phyloP scores from a whole-genome alignment of 2,797 vertebrate genomes.

The Momotus momota region DNA sequence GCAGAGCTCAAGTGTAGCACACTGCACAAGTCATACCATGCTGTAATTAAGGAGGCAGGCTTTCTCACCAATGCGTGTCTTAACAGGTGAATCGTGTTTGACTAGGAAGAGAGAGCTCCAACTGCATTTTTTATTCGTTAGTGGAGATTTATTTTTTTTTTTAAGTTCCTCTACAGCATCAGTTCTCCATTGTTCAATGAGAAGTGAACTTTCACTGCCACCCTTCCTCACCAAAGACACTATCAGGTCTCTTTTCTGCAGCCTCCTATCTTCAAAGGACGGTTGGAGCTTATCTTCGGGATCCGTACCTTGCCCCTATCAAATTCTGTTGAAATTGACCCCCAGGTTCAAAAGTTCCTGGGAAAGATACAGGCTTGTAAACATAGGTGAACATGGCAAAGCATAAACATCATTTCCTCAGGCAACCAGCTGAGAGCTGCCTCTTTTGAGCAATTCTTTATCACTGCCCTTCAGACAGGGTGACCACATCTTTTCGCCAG shows the following conservation, averaged over 20 bases:
- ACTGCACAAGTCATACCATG: not conserved
- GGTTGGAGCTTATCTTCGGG: not conserved
- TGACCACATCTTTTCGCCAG: not conserved
- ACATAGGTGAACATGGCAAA: not conserved
- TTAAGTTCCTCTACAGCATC: not conserved
- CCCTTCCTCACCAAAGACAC: not conserved
- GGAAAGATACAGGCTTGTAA: not conserved
- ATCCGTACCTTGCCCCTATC: not conserved
- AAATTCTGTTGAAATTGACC: not conserved
- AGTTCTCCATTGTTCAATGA: not conserved
- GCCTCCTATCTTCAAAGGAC: not conserved
- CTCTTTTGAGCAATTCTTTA: not conserved
- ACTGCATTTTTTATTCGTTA: not conserved
- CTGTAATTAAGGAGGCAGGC: not conserved
- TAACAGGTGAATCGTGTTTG: conserved; percentile 7
- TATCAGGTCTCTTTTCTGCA: not conserved
- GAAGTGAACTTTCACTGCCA: not conserved
- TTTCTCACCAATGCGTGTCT: not conserved
- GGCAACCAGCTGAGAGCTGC: not conserved
- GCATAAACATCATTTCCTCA: not conserved
- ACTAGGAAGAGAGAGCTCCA: not conserved
- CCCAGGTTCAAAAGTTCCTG: conserved; percentile 23
- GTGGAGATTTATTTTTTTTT: not conserved
- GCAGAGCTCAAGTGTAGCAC: not conserved
- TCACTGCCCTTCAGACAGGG: not conserved